Conservation (phyloP, 2,888 invertebrate species). For the Sipha maydis region DNA sequence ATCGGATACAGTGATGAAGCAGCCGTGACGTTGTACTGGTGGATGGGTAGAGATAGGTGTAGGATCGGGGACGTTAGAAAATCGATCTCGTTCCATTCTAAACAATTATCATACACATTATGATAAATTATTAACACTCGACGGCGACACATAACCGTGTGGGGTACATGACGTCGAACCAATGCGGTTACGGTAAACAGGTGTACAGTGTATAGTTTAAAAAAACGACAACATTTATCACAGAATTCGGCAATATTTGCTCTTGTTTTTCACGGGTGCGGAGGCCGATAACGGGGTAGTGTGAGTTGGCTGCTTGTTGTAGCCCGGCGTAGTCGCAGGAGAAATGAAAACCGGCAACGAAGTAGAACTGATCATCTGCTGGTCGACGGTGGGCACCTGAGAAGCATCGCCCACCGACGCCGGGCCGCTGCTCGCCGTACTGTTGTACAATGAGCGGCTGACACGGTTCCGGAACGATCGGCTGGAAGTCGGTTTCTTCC, state of each 20-base stretch:
- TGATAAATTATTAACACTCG: too few relatives aligned
- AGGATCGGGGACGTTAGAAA: not conserved
- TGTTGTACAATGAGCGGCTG: conserved; percentile 71
- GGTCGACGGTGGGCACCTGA: not conserved
- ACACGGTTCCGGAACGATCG: conserved; percentile 71
- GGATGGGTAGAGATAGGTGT: not conserved
- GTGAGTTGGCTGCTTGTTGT: conserved; percentile 13
- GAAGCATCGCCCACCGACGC: not conserved
- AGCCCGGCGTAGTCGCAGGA: conserved; percentile 45
- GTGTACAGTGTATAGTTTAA: not conserved
- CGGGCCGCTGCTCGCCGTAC: conserved; percentile 64
- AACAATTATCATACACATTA: not conserved
- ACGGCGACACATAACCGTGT: too few relatives aligned
- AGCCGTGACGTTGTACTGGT: too few relatives aligned
- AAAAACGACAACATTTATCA: conserved; percentile 30
- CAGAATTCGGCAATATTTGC: conserved; percentile 58
- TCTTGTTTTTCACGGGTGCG: conserved; percentile 55
- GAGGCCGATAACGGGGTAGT: not conserved
- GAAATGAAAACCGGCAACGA: conserved; percentile 48
- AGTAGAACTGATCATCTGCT: conserved; percentile 50
- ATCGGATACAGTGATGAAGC: too few relatives aligned
- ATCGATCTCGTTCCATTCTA: not conserved
- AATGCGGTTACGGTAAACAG: not conserved
- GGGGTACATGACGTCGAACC: not conserved
- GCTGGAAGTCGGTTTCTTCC: conserved; percentile 68